Percentiles rank a stretch among this genome's conserved stretches.
phyloP scores from a whole-genome alignment of 2,113 vertebrate genomes.

The Rattus norvegicus region DNA sequence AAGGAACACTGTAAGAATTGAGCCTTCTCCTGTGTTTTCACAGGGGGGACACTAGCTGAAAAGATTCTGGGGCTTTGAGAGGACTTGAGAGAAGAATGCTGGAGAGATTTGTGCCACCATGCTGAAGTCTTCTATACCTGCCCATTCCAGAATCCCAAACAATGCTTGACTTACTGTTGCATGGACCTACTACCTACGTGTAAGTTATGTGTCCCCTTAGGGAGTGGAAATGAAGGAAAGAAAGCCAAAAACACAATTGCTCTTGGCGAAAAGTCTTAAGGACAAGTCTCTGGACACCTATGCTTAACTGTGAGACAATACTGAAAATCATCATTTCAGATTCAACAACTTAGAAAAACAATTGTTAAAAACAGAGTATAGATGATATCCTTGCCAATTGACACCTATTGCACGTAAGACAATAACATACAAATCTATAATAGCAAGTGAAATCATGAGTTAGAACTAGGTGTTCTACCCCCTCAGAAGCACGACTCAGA shows the following conservation, averaged over 20 bases:
- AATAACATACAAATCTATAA: not conserved
- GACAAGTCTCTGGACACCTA: not conserved
- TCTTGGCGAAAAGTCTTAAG: not conserved
- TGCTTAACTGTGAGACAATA: not conserved
- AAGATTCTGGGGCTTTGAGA: not conserved
- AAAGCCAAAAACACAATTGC: not conserved
- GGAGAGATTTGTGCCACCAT: not conserved
- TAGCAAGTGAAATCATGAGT: not conserved
- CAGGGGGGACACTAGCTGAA: not conserved
- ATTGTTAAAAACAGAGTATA: not conserved
- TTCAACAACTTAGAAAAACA: conserved; percentile 1
- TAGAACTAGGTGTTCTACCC: not conserved
- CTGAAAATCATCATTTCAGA: not conserved
- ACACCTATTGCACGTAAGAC: not conserved
- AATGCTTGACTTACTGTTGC: not conserved
- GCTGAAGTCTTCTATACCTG: not conserved
- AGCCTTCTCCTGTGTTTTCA: not conserved
- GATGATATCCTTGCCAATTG: not conserved
- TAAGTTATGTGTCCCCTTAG: not conserved
- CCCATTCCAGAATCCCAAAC: not conserved
- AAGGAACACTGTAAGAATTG: not conserved
- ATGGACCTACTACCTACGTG: not conserved
- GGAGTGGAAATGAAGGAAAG: not conserved
- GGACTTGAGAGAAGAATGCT: not conserved
- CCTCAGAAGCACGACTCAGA: not conserved